Conservation (phyloP, 2,797 vertebrate genomes). For the Acanthurus leucopareius region DNA sequence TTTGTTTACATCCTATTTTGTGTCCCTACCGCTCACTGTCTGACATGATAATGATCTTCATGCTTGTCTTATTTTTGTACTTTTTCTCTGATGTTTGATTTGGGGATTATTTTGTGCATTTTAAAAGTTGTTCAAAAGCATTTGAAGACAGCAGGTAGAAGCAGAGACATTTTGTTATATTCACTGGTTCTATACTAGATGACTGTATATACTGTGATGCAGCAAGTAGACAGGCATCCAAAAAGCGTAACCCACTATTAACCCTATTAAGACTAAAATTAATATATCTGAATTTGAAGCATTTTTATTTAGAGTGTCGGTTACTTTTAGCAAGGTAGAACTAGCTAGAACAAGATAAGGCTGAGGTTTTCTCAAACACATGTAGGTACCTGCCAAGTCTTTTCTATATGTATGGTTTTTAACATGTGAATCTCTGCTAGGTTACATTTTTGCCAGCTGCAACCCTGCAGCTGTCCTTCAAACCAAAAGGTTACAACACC, state of each 20-base stretch:
- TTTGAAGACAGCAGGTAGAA: conserved; percentile 29
- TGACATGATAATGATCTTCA: conserved; percentile 76
- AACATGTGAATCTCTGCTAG: background rate
- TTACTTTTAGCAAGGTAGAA: too few relatives aligned
- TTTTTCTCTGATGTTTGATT: conserved; percentile 59
- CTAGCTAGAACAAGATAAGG: too few relatives aligned
- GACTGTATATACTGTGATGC: background rate
- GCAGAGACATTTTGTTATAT: conserved; percentile 40
- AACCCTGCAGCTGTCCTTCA: background rate
- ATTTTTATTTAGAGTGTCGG: too few relatives aligned
- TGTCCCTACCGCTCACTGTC: conserved; percentile 60
- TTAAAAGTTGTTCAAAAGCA: conserved; percentile 65
- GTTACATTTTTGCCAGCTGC: background rate
- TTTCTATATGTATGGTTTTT: background rate
- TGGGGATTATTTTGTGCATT: conserved; percentile 56
- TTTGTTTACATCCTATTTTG: conserved; percentile 80
- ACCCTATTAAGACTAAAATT: background rate
- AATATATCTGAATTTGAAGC: background rate
- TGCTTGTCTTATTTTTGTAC: conserved; percentile 43
- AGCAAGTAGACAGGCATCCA: background rate
- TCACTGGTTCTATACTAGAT: conserved; percentile 24
- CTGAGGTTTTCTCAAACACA: background rate
- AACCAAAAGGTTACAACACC: background rate
- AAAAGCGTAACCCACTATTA: too few relatives aligned
- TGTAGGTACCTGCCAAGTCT: background rate